Evolutionary conservation across 2,797 vertebrate species (phyloP).

Genomic region (Microctenopoma stevenorrisi): DNA sequence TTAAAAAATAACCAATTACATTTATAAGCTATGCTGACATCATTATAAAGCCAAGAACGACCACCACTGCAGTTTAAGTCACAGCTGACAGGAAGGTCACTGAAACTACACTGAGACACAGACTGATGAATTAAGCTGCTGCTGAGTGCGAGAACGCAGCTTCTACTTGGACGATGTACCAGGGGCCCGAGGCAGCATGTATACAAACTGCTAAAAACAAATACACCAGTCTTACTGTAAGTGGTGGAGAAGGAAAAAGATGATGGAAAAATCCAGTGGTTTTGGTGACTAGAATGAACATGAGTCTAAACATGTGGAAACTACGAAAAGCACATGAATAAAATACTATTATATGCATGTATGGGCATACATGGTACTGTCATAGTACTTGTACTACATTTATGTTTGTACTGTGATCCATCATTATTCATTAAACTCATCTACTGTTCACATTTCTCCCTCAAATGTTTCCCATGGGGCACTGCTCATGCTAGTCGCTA

Average conservation of each 20-base stretch:
- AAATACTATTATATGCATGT: constrained; percentile 25
- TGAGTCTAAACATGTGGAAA: constrained; percentile 33
- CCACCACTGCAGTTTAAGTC: too few relatives aligned
- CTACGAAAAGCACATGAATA: constrained; percentile 4
- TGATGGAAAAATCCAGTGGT: constrained; percentile 28
- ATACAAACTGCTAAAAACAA: constrained; percentile 22
- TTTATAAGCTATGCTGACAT: too few relatives aligned
- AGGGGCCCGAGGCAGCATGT: constrained; percentile 14
- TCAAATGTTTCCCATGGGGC: background rate
- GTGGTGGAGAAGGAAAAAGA: constrained; percentile 25
- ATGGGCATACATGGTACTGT: constrained; percentile 23
- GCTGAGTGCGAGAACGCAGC: too few relatives aligned
- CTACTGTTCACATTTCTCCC: background rate
- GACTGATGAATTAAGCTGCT: too few relatives aligned
- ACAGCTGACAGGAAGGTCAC: too few relatives aligned
- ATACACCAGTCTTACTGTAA: constrained; percentile 14
- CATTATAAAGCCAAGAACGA: too few relatives aligned
- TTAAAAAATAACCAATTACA: too few relatives aligned
- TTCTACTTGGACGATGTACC: background rate
- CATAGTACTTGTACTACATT: background rate
- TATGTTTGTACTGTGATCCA: background rate
- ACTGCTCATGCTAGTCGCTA: background rate
- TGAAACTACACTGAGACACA: too few relatives aligned
- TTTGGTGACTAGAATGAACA: constrained; percentile 50
- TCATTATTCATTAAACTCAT: background rate